A percentile compares a stretch with the other conserved stretches of the same genome.
These are phyloP conservation scores for Lycaon pictus DNA, from an alignment of 2,113 vertebrate genomes.

Conservation along the genomic window DNA sequence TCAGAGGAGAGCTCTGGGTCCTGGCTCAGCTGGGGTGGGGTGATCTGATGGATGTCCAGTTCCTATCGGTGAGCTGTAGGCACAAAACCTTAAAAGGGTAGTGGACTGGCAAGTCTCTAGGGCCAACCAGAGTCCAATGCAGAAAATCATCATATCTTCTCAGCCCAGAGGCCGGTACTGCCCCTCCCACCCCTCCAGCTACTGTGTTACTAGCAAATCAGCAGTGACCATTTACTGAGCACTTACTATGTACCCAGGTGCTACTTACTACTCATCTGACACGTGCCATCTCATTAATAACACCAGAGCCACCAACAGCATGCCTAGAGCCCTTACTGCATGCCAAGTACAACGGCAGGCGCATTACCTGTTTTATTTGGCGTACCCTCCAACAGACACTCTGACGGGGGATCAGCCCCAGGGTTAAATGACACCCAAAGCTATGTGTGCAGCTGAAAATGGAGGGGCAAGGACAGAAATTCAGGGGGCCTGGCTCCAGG, in stretches of 20 bases:
- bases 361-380: neutral
- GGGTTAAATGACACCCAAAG: neutral
- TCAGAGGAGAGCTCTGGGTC: neutral
- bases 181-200: neutral
- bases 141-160: neutral
- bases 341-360: neutral
- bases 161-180: neutral
- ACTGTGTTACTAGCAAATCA: neutral
- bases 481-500: neutral
- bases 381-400: neutral
- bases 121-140: neutral
- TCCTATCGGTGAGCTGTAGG: neutral
- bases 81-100: neutral
- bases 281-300: neutral
- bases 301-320: neutral
- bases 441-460: neutral
- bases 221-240: neutral
- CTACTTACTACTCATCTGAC: neutral
- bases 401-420: neutral
- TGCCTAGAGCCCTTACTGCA: neutral
- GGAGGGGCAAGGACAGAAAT: no score
- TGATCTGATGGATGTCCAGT: accelerated
- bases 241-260: neutral
- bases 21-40: neutral
- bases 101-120: neutral